Conservation (phyloP, 2,888 invertebrate species). For the Subacronicta megacephala region DNA sequence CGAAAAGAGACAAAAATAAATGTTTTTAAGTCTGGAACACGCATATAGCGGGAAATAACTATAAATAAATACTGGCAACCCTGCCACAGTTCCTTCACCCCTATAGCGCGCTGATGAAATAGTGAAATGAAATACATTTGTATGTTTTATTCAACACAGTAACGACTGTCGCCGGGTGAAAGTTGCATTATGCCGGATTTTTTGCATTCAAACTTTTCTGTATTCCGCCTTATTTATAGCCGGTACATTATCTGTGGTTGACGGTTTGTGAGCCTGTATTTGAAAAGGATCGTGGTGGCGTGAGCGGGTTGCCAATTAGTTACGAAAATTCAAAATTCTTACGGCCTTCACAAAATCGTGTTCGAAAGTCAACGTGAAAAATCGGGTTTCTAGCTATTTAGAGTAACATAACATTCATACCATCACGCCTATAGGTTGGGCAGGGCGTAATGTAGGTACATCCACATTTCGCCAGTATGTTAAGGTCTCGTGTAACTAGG, state of each 20-base stretch:
- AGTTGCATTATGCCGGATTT: slow-evolving; percentile 53
- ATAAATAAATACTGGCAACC: slow-evolving; percentile 14
- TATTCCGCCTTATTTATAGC: slow-evolving; percentile 34
- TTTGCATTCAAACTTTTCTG: slow-evolving; percentile 48
- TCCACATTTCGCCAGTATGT: no score
- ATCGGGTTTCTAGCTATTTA: no score
- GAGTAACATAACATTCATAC: no score
- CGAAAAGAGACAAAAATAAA: no score
- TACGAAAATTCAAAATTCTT: no score
- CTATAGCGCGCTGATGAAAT: slow-evolving; percentile 52
- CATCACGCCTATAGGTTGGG: no score
- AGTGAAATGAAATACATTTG: slow-evolving; percentile 58
- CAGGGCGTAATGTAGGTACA: no score
- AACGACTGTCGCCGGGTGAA: slow-evolving; percentile 52
- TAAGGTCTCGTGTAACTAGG: no score
- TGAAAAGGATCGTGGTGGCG: slow-evolving; percentile 6
- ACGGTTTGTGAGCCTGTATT: slow-evolving; percentile 2
- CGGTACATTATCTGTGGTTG: slow-evolving; percentile 25
- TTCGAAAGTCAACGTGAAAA: no score
- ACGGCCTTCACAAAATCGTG: no score
- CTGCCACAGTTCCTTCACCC: slow-evolving; percentile 45
- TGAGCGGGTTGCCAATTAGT: no score
- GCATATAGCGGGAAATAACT: background rate
- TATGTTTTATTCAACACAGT: slow-evolving; percentile 62
- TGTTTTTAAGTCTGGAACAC: background rate